Percentiles rank a stretch among this genome's conserved stretches.
Conservation (phyloP, 2,113 vertebrate genomes). For the Picathartes gymnocephalus region DNA sequence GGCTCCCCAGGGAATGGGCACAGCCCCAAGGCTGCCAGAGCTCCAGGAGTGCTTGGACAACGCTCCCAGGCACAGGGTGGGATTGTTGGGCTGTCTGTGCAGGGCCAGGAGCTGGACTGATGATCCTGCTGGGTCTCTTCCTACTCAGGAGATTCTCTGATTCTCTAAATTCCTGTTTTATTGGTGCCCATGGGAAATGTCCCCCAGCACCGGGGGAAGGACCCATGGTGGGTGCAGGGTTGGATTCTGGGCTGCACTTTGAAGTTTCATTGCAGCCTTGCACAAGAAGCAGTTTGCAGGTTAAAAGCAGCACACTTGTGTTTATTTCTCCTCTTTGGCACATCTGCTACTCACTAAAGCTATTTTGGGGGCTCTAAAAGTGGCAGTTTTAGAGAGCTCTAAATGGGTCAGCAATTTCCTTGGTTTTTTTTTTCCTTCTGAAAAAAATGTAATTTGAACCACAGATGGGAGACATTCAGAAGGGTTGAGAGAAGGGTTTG, state of each 20-base stretch:
- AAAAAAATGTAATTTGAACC: neutral
- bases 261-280: neutral
- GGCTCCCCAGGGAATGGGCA: neutral
- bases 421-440: neutral
- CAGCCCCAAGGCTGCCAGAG: accelerated
- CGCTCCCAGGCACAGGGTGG: accelerated
- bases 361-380: neutral
- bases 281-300: neutral
- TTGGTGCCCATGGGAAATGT: neutral
- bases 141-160: neutral
- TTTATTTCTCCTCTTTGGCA: neutral
- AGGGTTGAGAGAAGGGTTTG: neutral
- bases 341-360: constrained; percentile 10
- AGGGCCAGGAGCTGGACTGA: neutral
- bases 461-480: neutral
- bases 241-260: neutral
- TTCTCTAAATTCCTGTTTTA: neutral
- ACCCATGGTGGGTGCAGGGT: accelerated
- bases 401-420: neutral
- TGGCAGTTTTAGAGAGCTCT: neutral
- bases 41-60: accelerated
- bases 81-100: neutral
- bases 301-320: neutral
- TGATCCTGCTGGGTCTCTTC: neutral
- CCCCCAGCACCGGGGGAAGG: neutral